A percentile compares a stretch with the other conserved stretches of the same genome.
phyloP scores from a whole-genome alignment of 2,113 vertebrate species.

The Gallinago undulata region DNA sequence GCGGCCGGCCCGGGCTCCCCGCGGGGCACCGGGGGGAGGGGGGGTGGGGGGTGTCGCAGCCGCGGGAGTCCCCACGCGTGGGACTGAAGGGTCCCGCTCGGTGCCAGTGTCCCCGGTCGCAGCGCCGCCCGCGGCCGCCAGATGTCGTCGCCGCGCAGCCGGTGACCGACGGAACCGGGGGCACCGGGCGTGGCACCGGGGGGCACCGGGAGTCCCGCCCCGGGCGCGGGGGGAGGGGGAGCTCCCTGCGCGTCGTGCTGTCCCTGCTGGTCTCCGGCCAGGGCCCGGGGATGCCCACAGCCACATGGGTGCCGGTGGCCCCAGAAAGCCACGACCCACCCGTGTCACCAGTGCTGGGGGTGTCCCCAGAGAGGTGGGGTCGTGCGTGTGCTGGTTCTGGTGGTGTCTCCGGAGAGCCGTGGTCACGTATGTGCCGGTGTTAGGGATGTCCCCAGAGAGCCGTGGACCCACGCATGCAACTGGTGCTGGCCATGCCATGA shows the following conservation, averaged over 20 bases:
- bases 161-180: neutral
- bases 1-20: neutral
- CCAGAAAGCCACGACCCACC: neutral
- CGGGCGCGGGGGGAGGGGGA: too few relatives aligned
- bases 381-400: fast-evolving
- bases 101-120: neutral
- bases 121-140: neutral
- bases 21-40: too few relatives aligned
- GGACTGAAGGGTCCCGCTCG: neutral
- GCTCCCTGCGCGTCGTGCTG: too few relatives aligned
- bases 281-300: fast-evolving
- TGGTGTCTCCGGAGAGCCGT: neutral
- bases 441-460: neutral
- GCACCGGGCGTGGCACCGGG: neutral
- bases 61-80: neutral
- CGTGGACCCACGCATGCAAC: neutral
- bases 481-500: fast-evolving
- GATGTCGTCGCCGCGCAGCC: constrained; percentile 15
- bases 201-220: neutral
- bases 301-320: neutral
- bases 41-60: neutral
- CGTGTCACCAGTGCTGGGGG: fast-evolving
- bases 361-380: neutral
- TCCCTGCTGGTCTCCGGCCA: neutral
- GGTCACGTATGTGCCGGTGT: neutral